phyloP scores from a whole-genome alignment of 2,113 vertebrate species.

The Dasyornis broadbenti region DNA sequence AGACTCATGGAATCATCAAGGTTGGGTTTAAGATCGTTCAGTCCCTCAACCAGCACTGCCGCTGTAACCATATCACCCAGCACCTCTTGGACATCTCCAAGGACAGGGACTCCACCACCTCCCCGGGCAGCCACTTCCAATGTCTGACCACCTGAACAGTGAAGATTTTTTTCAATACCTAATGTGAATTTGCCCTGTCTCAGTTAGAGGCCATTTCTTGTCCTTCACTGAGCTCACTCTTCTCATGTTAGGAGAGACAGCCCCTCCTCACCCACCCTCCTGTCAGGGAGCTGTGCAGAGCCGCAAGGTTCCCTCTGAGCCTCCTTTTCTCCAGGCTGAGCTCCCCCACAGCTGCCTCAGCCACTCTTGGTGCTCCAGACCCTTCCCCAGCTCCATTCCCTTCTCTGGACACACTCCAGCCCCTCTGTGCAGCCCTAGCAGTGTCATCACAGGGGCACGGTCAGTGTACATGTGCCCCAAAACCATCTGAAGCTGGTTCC shows the following conservation, averaged over 20 bases:
- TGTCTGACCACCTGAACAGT: too few species aligned
- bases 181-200: not conserved
- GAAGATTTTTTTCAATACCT: not conserved
- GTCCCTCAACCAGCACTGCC: not conserved
- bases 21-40: not conserved
- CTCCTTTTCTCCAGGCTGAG: not conserved
- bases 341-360: not conserved
- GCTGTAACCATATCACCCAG: too few species aligned
- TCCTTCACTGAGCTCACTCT: not conserved
- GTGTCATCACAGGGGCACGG: not conserved
- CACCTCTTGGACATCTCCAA: too few species aligned
- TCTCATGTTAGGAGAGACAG: too few species aligned
- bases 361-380: not conserved
- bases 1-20: not conserved
- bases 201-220: not conserved
- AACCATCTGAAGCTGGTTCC: too few species aligned
- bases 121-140: too few species aligned
- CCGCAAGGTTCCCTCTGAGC: not conserved
- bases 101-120: not conserved
- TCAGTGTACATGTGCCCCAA: accelerated
- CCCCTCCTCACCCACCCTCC: not conserved
- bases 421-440: not conserved
- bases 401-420: not conserved
- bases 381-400: not conserved
- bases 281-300: not conserved